Evolutionary conservation across 2,113 vertebrate species (phyloP), one percentile per base, ranked within the genome.

Genomic region (Rhea americana): DNA sequence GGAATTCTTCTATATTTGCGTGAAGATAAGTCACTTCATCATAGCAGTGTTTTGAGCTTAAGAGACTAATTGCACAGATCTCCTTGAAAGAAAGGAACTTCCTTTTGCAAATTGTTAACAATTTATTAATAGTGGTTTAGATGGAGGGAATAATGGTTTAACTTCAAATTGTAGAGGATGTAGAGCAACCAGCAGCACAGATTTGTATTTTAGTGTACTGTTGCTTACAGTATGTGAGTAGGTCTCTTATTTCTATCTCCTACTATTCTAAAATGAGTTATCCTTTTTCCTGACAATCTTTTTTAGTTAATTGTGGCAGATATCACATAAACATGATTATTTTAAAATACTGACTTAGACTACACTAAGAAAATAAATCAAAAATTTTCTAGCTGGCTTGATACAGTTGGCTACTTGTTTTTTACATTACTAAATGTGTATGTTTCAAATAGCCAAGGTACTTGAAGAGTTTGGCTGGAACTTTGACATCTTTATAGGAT

Each of bases 121-220:
- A 13, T 87, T 70, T 8, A 7, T 72, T 13, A 86, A 25, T 79
- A 75, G 61, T 73, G 16, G 9, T 43, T 82, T 85, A 59, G 14
- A 19, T 62, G 20, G 59, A 43, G n/a, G 14, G 19, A 37, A 7
- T 47, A 84, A 18, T 24, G 55, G 4, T 51, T 48, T 72, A 14
- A 50, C 65, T 68, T 89, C 17, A 47, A 17, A 50, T 26, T 56
- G 19, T 19, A 45, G n/a, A 35, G 41, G 28, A 24, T 13, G 7
- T 19, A 61, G n/a, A 84, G 67, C n/a, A 37, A 14, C 11, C 56
- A 39, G 26, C 56, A 65, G 19, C 0, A 0, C 7, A 24, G 19
- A 11, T 37, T 12, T 72, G 6, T 35, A 35, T 73, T 86, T 83
- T 13, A 22, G 24, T n/a, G 72, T 71, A 18, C 28, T 61, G 13